phyloP scores from a whole-genome alignment of 1,140 invertebrate species.

The Paralvinella palmiformis region DNA sequence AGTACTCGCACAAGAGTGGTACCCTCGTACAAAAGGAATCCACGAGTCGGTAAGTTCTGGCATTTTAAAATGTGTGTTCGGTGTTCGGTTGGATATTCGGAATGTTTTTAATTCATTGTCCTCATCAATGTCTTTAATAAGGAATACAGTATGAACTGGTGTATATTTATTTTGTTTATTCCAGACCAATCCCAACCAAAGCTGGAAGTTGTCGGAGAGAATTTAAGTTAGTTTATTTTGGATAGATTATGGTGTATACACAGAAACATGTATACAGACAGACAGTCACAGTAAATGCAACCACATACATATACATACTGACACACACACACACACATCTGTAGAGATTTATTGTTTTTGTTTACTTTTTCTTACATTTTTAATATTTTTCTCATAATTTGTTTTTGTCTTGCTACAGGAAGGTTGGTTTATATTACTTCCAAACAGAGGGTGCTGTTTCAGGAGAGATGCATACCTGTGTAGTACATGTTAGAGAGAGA shows the following conservation, averaged over 20 bases:
- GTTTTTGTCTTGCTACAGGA: slow-evolving; percentile 27
- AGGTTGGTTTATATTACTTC: slow-evolving; percentile 47
- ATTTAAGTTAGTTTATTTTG: slow-evolving; percentile 29
- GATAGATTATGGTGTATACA: too few species aligned
- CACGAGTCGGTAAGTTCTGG: not conserved
- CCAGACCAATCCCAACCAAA: slow-evolving; percentile 22
- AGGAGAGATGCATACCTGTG: slow-evolving; percentile 37
- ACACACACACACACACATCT: too few species aligned
- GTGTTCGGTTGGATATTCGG: too few species aligned
- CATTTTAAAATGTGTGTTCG: not conserved
- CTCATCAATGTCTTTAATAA: too few species aligned
- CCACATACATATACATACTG: too few species aligned
- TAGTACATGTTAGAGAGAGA: slow-evolving; percentile 41
- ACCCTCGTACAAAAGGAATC: slow-evolving; percentile 21
- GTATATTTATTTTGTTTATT: not conserved
- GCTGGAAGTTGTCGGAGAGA: slow-evolving; percentile 30
- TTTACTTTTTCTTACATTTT: not conserved
- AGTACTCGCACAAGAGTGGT: slow-evolving; percentile 25
- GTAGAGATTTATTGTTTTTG: not conserved
- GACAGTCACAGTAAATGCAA: too few species aligned
- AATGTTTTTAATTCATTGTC: too few species aligned
- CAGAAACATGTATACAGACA: too few species aligned
- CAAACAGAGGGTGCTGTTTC: slow-evolving; percentile 37
- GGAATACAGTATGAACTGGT: not conserved
- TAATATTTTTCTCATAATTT: not conserved